Evolutionary conservation across 2,797 vertebrate genomes (phyloP), one percentile per base, ranked within the genome.

Genomic region (Apogon hyalosoma): DNA sequence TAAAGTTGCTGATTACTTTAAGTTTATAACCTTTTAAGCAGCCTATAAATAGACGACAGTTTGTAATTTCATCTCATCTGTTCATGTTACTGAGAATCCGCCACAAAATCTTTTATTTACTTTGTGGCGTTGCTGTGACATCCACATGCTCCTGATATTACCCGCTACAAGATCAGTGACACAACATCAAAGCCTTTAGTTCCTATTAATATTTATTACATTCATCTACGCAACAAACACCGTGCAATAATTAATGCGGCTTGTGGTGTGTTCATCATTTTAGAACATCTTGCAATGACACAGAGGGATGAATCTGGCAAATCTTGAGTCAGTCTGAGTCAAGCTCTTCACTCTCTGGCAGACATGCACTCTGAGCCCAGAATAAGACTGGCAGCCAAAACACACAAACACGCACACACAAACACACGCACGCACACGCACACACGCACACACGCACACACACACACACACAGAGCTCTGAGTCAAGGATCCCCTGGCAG

Each of bases 381-480:
- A 81, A 74, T 69, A 75, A 77, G 48, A 75, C 57, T 66, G 46
- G 58, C 59, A 71, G 63, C 46, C 46, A 58, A 47, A 74, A 80
- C 74, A 74, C 7, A n/a, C 63, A 69, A 2, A 6, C 24, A 28
- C 5, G 6, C 24, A 28, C 24, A 28, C 24, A 6, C 24, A 28
- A 1, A 6, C 24, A 28, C 24, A 28, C 24, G 5, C 24, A 28
- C 5, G 6, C 24, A 28, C 24, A 28, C 24, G 5, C 24, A 28
- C 5, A 6, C 24, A 28, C 24, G 5, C 24, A 28, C 24, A 28
- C 24, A 28, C 24, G 5, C 24, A 52, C 24, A 28, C 24, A 28
- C 24, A 28, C 24, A 28, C 24, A 21, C 19, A 21, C 19, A 21
- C 19, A n/a, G n/a, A n/a, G n/a, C 75, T 70, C 63, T 87, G 77